Percentiles rank a stretch among this genome's conserved stretches.
These are phyloP conservation scores for Eupsilia transversa DNA, from an alignment of 2,888 invertebrate species.

Conservation along the genomic window DNA sequence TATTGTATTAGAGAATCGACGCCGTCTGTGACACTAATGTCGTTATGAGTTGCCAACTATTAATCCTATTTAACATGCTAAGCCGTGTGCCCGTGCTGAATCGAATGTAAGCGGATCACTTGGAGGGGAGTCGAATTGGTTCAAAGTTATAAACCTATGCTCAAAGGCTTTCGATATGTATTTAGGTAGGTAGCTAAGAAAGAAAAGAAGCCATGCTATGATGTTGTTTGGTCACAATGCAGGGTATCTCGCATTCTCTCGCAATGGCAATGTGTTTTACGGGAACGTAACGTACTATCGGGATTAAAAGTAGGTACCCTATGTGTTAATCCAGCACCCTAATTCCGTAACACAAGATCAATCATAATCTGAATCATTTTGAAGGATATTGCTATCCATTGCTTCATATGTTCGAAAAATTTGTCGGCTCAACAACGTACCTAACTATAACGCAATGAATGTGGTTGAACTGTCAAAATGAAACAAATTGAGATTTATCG, in stretches of 20 bases:
- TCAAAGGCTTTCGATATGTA: background rate
- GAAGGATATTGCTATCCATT: too few species aligned
- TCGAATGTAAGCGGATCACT: constrained; percentile 44
- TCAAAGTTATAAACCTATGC: background rate
- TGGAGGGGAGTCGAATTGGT: constrained; percentile 8
- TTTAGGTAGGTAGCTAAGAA: background rate
- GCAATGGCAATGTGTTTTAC: background rate
- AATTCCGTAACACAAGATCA: too few species aligned
- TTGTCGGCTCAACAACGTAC: too few species aligned
- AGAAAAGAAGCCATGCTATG: background rate
- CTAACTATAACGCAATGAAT: too few species aligned
- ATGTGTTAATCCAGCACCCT: too few species aligned
- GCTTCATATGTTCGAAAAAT: too few species aligned
- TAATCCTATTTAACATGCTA: constrained; percentile 62
- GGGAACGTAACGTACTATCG: too few species aligned
- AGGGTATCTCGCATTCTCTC: background rate
- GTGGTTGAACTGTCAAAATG: too few species aligned
- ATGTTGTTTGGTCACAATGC: background rate
- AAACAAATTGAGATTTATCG: too few species aligned
- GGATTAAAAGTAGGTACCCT: too few species aligned
- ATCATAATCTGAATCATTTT: too few species aligned
- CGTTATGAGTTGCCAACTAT: constrained; percentile 47
- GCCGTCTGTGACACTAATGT: constrained; percentile 44
- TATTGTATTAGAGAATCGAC: background rate
- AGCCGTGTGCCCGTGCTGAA: constrained; percentile 28